Evolutionary conservation across 23 tunicate genomes (phyloP).

Genomic region (Botrylloides violaceus): DNA sequence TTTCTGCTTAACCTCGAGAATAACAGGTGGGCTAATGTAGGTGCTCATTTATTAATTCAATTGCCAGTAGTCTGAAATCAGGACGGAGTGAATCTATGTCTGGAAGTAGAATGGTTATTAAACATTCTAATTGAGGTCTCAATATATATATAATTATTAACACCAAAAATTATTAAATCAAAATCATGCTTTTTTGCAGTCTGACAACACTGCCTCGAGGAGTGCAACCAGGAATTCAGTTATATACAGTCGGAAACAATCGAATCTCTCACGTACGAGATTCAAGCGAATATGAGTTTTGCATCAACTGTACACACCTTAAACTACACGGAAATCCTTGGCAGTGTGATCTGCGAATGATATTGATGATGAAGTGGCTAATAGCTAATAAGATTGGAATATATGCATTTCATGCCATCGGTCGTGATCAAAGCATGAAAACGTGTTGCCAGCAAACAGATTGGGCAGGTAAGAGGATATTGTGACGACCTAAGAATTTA

Average conservation of each 20-base stretch:
- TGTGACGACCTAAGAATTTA: neutral
- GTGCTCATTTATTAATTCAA: neutral
- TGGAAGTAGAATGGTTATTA: no score
- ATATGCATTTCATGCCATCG: no score
- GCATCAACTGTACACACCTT: conserved; percentile 35
- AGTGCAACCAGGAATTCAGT: conserved; percentile 21
- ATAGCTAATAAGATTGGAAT: neutral
- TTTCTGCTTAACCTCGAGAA: conserved; percentile 10
- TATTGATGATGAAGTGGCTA: conserved; percentile 17
- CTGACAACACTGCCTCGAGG: conserved; percentile 44
- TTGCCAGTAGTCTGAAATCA: no score
- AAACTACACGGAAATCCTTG: conserved; percentile 10
- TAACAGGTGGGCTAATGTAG: conserved; percentile 24
- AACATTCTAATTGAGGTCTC: no score
- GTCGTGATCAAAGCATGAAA: neutral
- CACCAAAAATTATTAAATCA: no score
- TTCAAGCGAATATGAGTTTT: conserved; percentile 38
- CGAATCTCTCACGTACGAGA: conserved; percentile 30
- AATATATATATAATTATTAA: no score
- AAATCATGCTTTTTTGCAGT: conserved; percentile 35
- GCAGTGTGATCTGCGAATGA: conserved; percentile 5
- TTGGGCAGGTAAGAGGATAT: neutral
- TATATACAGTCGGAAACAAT: conserved; percentile 23
- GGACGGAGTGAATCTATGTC: no score
- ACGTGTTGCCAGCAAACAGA: neutral